phyloP scores from a whole-genome alignment of 2,113 vertebrate species.

The Myiozetetes cayanensis region DNA sequence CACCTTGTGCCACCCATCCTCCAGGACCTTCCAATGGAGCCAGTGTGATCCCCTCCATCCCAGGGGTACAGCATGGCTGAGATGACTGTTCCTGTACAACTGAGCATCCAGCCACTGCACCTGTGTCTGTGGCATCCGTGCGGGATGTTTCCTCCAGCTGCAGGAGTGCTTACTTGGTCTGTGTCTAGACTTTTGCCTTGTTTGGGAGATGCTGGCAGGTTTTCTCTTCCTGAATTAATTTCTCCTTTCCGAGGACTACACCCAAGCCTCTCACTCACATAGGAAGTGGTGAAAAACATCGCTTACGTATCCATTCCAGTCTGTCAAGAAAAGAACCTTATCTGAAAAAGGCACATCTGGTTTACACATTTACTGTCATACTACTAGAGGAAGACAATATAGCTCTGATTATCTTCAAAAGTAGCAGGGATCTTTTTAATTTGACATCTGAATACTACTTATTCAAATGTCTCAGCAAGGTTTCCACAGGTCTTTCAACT shows the following conservation, averaged over 20 bases:
- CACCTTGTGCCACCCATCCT: neutral
- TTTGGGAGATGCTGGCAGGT: neutral
- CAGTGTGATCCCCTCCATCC: neutral
- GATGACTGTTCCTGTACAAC: neutral
- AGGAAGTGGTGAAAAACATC: neutral
- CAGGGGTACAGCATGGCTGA: neutral
- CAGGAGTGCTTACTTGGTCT: neutral
- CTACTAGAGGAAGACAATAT: neutral
- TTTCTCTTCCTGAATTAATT: neutral
- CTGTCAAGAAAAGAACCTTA: neutral
- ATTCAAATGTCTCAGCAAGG: neutral
- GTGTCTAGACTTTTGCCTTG: neutral
- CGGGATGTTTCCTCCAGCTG: neutral
- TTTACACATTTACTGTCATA: neutral
- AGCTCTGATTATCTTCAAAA: neutral
- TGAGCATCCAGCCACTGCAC: neutral
- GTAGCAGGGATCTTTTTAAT: neutral
- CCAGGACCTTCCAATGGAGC: neutral
- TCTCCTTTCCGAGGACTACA: neutral
- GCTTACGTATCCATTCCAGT: neutral
- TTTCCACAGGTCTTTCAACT: neutral
- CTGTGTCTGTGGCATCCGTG: accelerated
- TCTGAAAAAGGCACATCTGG: neutral
- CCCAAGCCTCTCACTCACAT: neutral
- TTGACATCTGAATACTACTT: neutral